Conservation (phyloP, 2,888 invertebrate species). For the Exephanes ischioxanthus region DNA sequence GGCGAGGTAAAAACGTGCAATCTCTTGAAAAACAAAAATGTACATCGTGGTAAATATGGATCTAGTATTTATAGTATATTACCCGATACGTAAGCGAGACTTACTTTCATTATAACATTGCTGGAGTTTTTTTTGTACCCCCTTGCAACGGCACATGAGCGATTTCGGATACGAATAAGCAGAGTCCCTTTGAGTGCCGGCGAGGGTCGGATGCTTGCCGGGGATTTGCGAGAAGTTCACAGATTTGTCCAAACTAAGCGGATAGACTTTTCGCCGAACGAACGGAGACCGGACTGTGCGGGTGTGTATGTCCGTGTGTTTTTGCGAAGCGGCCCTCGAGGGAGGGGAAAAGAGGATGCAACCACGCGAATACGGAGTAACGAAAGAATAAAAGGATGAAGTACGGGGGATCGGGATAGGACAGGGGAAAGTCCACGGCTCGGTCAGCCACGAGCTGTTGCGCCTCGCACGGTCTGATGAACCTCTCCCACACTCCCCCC, state of each 20-base stretch:
- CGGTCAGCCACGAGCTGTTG: slow-evolving; percentile 61
- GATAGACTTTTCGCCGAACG: slow-evolving; percentile 75
- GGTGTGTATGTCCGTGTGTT: not conserved
- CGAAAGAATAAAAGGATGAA: slow-evolving; percentile 70
- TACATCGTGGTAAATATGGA: no score
- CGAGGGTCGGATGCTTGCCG: slow-evolving; percentile 44
- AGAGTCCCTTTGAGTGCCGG: slow-evolving; percentile 11
- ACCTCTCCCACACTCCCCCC: slow-evolving; percentile 66
- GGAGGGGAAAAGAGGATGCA: slow-evolving; percentile 26
- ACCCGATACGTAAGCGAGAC: no score
- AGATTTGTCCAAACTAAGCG: slow-evolving; percentile 77
- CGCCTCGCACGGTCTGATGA: slow-evolving; percentile 74
- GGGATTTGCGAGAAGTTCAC: slow-evolving; percentile 75
- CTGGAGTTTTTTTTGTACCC: not conserved
- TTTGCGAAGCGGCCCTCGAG: not conserved
- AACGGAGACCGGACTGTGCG: slow-evolving; percentile 66
- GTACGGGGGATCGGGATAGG: slow-evolving; percentile 60
- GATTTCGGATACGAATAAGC: not conserved
- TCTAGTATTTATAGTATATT: no score
- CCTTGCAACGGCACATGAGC: not conserved
- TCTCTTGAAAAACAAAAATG: no score
- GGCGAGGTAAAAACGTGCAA: no score
- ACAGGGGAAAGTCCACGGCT: slow-evolving; percentile 18
- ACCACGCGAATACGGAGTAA: slow-evolving; percentile 35
- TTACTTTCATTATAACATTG: not conserved